Conservation (phyloP, 2,888 invertebrate genomes). For the Drosophila emarginata region DNA sequence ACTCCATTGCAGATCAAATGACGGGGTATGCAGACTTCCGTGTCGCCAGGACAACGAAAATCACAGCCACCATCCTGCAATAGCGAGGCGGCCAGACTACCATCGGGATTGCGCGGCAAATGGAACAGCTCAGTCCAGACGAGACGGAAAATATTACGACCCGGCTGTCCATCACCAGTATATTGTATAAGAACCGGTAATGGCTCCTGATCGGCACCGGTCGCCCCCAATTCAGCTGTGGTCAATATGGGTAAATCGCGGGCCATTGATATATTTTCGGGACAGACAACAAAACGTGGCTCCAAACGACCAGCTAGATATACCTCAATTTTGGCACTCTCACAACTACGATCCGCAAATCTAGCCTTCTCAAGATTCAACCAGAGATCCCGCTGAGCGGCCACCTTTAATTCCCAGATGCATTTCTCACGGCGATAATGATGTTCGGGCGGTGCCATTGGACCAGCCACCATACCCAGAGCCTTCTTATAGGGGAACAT, state of each 20-base stretch:
- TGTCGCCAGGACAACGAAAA: constrained; percentile 93
- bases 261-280: constrained; percentile 92
- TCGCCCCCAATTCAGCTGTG: constrained; percentile 88
- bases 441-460: constrained; percentile 80
- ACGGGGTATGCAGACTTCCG: constrained; percentile 91
- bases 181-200: constrained; percentile 88
- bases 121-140: constrained; percentile 95
- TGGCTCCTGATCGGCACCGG: constrained; percentile 85
- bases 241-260: constrained; percentile 91
- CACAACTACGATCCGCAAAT: constrained; percentile 92
- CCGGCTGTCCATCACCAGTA: constrained; percentile 90
- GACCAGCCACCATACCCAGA: constrained; percentile 83
- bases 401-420: constrained; percentile 92
- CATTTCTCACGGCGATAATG: constrained; percentile 85
- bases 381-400: constrained; percentile 92
- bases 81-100: constrained; percentile 90
- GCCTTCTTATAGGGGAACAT: constrained; percentile 93
- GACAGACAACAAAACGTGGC: constrained; percentile 91
- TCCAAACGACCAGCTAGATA: constrained; percentile 88
- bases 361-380: constrained; percentile 93
- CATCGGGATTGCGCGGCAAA: constrained; percentile 91
- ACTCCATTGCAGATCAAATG: constrained; percentile 93
- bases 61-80: constrained; percentile 90
- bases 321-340: constrained; percentile 93
- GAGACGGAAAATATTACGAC: constrained; percentile 92